Percentiles rank a stretch among this genome's conserved stretches.
phyloP scores from a whole-genome alignment of 2,888 invertebrate genomes.

The Eurois occulta region DNA sequence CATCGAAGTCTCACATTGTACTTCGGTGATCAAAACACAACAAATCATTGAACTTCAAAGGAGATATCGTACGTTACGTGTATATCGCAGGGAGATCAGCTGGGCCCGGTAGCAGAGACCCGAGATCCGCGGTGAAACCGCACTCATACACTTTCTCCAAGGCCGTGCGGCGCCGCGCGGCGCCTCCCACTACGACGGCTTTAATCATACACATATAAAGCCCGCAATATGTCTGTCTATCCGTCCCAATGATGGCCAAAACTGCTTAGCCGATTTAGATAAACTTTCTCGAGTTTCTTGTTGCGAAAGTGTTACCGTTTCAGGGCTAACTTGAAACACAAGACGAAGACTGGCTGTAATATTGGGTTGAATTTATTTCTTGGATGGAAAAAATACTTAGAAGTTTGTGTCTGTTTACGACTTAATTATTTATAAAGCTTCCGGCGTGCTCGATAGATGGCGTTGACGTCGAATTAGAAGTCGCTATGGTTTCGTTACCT shows the following conservation, averaged over 20 bases:
- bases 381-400: neutral
- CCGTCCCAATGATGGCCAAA: conserved; percentile 30
- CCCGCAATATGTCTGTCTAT: conserved; percentile 59
- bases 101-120: conserved; percentile 60
- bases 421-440: too few species aligned
- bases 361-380: neutral
- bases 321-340: conserved; percentile 1
- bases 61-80: conserved; percentile 71
- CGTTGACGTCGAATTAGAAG: too few species aligned
- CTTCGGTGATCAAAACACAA: conserved; percentile 41
- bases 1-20: neutral
- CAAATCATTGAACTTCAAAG: conserved; percentile 60
- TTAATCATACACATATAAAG: conserved; percentile 58
- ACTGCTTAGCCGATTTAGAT: conserved; percentile 22
- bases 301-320: conserved; percentile 7
- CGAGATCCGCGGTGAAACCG: conserved; percentile 81
- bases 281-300: conserved; percentile 23
- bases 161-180: conserved; percentile 82
- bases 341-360: neutral
- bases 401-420: neutral
- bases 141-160: conserved; percentile 85
- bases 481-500: too few species aligned
- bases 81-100: conserved; percentile 73
- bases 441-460: too few species aligned
- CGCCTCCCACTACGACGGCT: conserved; percentile 68